These are phyloP conservation scores for Asbolus verrucosus DNA, from an alignment of 1,140 invertebrate genomes.

Conservation along the genomic window DNA sequence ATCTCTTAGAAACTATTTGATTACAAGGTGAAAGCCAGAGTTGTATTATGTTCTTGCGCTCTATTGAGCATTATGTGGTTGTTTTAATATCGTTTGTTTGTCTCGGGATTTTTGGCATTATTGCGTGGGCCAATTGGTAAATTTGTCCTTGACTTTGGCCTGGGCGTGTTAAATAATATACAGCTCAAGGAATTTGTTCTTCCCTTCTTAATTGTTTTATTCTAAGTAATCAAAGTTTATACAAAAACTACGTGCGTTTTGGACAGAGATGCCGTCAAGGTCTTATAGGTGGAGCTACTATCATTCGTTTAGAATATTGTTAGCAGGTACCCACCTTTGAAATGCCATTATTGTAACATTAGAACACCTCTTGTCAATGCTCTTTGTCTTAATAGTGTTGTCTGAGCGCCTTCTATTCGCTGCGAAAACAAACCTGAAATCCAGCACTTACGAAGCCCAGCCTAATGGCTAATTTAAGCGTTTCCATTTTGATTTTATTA, in stretches of 20 bases:
- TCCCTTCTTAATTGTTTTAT: not conserved
- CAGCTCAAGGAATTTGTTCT: slow-evolving; percentile 6
- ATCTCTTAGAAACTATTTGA: too few relatives aligned
- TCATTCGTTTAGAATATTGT: slow-evolving; percentile 7
- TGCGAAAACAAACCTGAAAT: slow-evolving; percentile 1
- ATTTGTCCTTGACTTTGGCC: slow-evolving; percentile 35
- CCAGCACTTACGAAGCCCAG: not conserved
- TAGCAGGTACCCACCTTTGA: slow-evolving; percentile 3
- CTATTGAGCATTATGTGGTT: not conserved
- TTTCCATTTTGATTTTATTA: too few relatives aligned
- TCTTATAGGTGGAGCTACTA: slow-evolving; percentile 2
- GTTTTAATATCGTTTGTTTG: too few relatives aligned
- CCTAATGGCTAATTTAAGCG: too few relatives aligned
- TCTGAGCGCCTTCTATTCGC: too few relatives aligned
- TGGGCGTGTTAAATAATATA: slow-evolving; percentile 1
- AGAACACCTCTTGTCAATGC: slow-evolving; percentile 11
- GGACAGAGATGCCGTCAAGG: slow-evolving; percentile 17
- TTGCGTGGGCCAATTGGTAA: slow-evolving; percentile 12
- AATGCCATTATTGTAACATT: slow-evolving; percentile 12
- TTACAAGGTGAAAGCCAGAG: slow-evolving; percentile 15
- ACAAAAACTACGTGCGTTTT: slow-evolving; percentile 11
- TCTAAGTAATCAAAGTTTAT: not conserved
- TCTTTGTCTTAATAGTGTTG: slow-evolving; percentile 22
- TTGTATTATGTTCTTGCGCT: slow-evolving; percentile 15
- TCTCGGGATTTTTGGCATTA: too few relatives aligned